phyloP scores from a whole-genome alignment of 2,113 vertebrate genomes.

The Strix aluco region DNA sequence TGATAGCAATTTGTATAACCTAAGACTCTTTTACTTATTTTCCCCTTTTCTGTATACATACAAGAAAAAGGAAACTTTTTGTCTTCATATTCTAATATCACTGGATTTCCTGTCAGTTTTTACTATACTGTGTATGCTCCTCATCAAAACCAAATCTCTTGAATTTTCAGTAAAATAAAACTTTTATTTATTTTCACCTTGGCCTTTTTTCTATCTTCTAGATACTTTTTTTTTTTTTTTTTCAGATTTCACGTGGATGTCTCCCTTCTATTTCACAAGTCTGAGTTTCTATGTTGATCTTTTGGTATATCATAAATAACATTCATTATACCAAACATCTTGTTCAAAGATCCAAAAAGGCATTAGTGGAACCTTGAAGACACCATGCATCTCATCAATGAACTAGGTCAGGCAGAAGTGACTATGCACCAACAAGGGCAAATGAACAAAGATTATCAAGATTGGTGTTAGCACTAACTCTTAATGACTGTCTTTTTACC shows the following conservation, averaged over 20 bases:
- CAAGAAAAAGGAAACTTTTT: not conserved
- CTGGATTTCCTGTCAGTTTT: not conserved
- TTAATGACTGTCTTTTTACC: not conserved
- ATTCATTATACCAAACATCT: rapidly evolving
- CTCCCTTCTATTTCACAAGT: not conserved
- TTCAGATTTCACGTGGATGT: not conserved
- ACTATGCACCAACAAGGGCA: not conserved
- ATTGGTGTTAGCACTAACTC: not conserved
- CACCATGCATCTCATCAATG: not conserved
- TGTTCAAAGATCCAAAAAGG: not conserved
- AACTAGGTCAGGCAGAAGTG: not conserved
- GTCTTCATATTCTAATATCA: not conserved
- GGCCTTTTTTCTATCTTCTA: not conserved
- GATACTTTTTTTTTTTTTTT: rapidly evolving
- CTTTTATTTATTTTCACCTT: not conserved
- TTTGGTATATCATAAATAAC: not conserved
- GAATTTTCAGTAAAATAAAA: not conserved
- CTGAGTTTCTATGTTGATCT: not conserved
- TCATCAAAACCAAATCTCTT: not conserved
- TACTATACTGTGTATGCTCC: not conserved
- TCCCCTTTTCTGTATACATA: not conserved
- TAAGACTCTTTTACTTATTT: not conserved
- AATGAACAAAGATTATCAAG: not conserved
- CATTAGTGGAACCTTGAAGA: not conserved
- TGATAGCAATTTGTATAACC: not conserved